Evolutionary conservation across 1,140 invertebrate species (phyloP).

Genomic region (Philaenus spumarius): DNA sequence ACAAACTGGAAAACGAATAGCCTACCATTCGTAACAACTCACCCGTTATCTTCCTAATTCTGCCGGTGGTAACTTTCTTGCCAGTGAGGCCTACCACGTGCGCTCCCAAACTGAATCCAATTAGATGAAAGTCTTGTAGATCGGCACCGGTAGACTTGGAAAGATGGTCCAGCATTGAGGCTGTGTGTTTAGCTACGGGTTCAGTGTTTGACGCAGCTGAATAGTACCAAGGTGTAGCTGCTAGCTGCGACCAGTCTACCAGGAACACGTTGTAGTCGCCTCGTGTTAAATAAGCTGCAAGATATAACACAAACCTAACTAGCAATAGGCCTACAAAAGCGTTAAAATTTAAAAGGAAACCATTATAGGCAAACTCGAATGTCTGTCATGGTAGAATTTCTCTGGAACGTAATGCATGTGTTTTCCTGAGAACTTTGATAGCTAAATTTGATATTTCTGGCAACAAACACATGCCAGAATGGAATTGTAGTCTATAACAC

Average conservation of each 20-base stretch:
- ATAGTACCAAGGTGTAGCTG: conserved; percentile 36
- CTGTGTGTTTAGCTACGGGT: conserved; percentile 23
- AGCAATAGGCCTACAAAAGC: too few relatives aligned
- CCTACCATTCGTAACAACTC: not conserved
- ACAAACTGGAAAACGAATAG: not conserved
- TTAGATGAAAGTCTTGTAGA: conserved; percentile 27
- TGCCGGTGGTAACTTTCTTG: conserved; percentile 34
- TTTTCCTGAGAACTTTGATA: too few relatives aligned
- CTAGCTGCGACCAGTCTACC: conserved; percentile 54
- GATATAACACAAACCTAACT: too few relatives aligned
- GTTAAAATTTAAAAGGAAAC: too few relatives aligned
- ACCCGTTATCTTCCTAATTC: conserved; percentile 39
- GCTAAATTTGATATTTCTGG: too few relatives aligned
- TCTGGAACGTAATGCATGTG: too few relatives aligned
- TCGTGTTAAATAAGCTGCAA: conserved; percentile 44
- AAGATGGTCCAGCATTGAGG: conserved; percentile 29
- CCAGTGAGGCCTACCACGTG: conserved; percentile 36
- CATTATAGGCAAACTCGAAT: too few relatives aligned
- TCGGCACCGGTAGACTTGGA: conserved; percentile 14
- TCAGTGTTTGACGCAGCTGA: conserved; percentile 29
- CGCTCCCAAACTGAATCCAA: conserved; percentile 36
- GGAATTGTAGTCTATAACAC: too few relatives aligned
- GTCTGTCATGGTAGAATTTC: too few relatives aligned
- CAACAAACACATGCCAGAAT: too few relatives aligned
- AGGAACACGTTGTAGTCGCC: conserved; percentile 54